phyloP scores from a whole-genome alignment of 2,797 vertebrate species.

The Scolopax rusticola region DNA sequence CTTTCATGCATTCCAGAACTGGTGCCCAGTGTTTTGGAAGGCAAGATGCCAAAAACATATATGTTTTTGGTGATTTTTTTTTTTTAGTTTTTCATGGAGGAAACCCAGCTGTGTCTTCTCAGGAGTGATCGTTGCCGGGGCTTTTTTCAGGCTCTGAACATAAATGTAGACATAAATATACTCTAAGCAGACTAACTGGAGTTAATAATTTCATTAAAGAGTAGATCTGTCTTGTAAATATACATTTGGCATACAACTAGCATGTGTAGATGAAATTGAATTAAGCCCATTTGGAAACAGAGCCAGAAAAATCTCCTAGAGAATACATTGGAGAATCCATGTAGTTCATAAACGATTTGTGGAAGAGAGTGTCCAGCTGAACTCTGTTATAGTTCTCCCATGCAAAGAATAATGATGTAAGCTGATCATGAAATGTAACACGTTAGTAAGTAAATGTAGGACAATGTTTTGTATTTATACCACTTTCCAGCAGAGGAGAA shows the following conservation, averaged over 20 bases:
- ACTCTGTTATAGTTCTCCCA: conserved; percentile 10
- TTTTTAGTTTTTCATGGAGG: neutral
- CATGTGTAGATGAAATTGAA: conserved; percentile 21
- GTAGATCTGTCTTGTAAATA: conserved; percentile 41
- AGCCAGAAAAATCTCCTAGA: conserved; percentile 15
- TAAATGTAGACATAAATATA: conserved; percentile 19
- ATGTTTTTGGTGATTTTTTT: neutral
- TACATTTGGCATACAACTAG: conserved; percentile 39
- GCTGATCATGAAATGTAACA: neutral
- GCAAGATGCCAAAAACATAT: conserved; percentile 19
- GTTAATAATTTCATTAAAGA: conserved; percentile 52
- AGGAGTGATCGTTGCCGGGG: neutral
- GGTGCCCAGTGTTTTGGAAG: conserved; percentile 57
- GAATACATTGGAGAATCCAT: neutral
- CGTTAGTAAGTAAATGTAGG: neutral
- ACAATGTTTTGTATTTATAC: neutral
- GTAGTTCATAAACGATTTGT: neutral
- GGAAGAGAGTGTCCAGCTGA: conserved; percentile 14
- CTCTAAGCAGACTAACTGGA: conserved; percentile 16
- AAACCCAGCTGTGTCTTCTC: conserved; percentile 32
- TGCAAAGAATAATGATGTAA: conserved; percentile 23
- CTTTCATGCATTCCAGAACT: conserved; percentile 37
- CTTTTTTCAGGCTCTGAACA: neutral
- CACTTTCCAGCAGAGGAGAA: neutral
- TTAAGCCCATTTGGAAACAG: neutral